Conservation (phyloP, 2,113 vertebrate genomes). For the Pavo muticus region DNA sequence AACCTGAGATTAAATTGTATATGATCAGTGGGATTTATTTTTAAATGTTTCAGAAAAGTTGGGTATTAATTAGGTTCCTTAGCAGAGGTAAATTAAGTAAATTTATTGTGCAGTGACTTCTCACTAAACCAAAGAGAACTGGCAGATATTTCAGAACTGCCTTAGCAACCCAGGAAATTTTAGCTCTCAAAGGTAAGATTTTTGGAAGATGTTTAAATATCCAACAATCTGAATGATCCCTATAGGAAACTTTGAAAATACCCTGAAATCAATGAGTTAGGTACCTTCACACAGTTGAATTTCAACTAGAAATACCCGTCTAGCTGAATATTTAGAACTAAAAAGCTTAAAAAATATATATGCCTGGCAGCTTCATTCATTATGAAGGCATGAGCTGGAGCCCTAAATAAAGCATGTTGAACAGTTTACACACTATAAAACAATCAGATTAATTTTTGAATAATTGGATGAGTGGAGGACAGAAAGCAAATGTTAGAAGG, state of each 20-base stretch:
- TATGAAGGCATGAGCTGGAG: background rate
- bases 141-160: background rate
- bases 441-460: background rate
- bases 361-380: background rate
- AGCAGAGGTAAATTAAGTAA: background rate
- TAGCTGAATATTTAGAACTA: background rate
- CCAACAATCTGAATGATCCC: background rate
- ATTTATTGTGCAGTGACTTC: background rate
- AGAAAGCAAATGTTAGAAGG: background rate
- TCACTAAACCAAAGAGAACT: background rate
- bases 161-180: background rate
- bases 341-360: background rate
- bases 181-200: background rate
- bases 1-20: background rate
- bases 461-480: background rate
- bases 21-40: background rate
- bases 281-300: background rate
- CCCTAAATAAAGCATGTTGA: background rate
- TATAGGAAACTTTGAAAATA: background rate
- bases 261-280: background rate
- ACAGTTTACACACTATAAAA: background rate
- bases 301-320: background rate
- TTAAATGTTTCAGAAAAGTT: background rate
- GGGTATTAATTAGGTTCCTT: background rate
- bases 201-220: background rate